Evolutionary conservation across 2,797 vertebrate genomes (phyloP), one percentile per base, ranked within the genome.

Genomic region (Gymnothorax javanicus): DNA sequence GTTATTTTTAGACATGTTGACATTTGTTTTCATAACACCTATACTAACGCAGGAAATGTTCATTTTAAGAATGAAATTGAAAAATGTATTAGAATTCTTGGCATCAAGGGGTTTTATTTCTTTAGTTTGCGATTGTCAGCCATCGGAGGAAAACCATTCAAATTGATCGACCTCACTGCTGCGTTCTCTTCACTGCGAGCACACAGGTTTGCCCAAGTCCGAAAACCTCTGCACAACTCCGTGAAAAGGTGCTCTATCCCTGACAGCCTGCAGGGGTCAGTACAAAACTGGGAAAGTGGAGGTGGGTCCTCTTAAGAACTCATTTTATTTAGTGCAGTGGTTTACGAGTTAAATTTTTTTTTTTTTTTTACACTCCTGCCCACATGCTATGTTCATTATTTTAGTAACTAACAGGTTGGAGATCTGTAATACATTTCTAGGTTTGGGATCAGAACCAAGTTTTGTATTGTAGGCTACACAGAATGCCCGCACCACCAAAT

Each of bases 191-290:
- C n/a, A 54, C 43, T 20, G 3, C 17, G 33, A 77, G 33, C 13
- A 17, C 52, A 50, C 33, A 77, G 9, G 43, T 15, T 77, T 4
- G 3, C 23, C 13, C n/a, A 64, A 50, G 33, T 27, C 50, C 25
- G 11, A 25, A 82, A 4, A n/a, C 57, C 33, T 82, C 52, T 25
- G 56, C n/a, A n/a, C 11, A 58, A n/a, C 23, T 23, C 54, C 23
- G 12, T 82, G 54, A 82, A 50, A 7, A 23, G 67, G 67, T 7
- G 3, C 75, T 50, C 20, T 7, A 79, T 17, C 25, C 52, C 13
- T 25, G 20, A 27, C 52, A 4, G 57, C 85, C 85, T 82, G 43
- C 77, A 86, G 85, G 59, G 75, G 85, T 82, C 85, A 64, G 59
- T 56, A 50, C 82, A n/a, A 57, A 8, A 67, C 85, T 27, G 75